Evolutionary conservation across 2,797 vertebrate species (phyloP).

Genomic region (Meda fulgida): DNA sequence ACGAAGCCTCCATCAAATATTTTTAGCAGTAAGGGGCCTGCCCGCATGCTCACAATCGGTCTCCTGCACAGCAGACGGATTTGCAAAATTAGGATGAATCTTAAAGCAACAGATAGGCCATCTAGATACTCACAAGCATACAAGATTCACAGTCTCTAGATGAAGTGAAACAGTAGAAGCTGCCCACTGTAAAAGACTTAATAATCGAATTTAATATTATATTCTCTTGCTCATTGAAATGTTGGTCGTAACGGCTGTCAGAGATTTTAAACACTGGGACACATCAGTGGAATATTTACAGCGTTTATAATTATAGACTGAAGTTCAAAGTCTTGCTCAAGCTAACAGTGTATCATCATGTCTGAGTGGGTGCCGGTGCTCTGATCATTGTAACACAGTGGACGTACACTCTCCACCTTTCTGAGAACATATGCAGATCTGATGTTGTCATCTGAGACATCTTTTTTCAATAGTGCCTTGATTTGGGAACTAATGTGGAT

Average conservation of each 20-base stretch:
- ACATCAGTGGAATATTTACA: constrained; percentile 57
- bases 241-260: constrained; percentile 44
- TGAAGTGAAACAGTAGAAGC: constrained; percentile 9
- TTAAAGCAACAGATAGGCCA: constrained; percentile 23
- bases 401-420: constrained; percentile 40
- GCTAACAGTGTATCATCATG: constrained; percentile 53
- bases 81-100: constrained; percentile 52
- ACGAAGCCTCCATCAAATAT: constrained; percentile 53
- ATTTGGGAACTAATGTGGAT: constrained; percentile 9
- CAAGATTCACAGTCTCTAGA: not conserved
- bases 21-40: constrained; percentile 58
- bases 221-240: constrained; percentile 33
- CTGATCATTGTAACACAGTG: constrained; percentile 57
- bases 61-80: constrained; percentile 37
- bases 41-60: constrained; percentile 34
- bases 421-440: constrained; percentile 35
- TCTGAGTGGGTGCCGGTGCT: constrained; percentile 42
- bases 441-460: constrained; percentile 30
- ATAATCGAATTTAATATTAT: constrained; percentile 20
- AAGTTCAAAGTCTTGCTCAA: constrained; percentile 40
- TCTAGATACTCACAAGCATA: not conserved
- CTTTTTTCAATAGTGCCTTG: constrained; percentile 26
- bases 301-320: constrained; percentile 62
- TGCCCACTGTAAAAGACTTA: not conserved
- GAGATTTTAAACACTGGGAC: constrained; percentile 41